phyloP scores from a whole-genome alignment of 2,888 invertebrate species.

The Barypeithes pellucidus region DNA sequence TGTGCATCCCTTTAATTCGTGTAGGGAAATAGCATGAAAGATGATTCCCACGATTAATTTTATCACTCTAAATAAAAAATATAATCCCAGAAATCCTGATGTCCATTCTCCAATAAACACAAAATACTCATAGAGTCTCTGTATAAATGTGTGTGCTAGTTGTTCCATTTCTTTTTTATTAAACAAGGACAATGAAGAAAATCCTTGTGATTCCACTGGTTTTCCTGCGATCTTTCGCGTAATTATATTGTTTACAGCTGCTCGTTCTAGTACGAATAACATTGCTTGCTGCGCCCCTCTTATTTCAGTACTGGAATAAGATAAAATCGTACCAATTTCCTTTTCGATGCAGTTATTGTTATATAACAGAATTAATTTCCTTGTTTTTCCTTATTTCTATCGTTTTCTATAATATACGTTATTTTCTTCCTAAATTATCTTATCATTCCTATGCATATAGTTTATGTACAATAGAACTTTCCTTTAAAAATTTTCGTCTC shows the following conservation, averaged over 20 bases:
- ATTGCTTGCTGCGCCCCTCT: neutral
- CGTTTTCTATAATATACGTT: no score
- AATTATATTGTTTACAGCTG: neutral
- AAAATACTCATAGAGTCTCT: neutral
- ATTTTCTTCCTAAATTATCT: no score
- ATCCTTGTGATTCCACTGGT: neutral
- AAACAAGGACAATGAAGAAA: neutral
- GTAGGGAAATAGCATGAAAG: neutral
- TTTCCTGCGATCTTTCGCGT: neutral
- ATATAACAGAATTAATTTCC: no score
- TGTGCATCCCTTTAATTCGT: neutral
- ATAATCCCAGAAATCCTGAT: neutral
- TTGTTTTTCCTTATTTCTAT: no score
- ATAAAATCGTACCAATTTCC: no score
- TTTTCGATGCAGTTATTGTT: no score
- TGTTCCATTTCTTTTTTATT: neutral
- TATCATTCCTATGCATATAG: no score
- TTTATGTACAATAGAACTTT: no score
- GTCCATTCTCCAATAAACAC: neutral
- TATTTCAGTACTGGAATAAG: neutral
- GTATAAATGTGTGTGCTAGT: neutral
- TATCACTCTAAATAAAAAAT: neutral
- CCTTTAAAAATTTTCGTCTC: no score
- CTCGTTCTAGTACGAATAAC: neutral
- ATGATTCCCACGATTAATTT: neutral